Evolutionary conservation across 35 echinoderm and acorn worm genomes (phyloP).

Genomic region (Apostichopus japonicus): DNA sequence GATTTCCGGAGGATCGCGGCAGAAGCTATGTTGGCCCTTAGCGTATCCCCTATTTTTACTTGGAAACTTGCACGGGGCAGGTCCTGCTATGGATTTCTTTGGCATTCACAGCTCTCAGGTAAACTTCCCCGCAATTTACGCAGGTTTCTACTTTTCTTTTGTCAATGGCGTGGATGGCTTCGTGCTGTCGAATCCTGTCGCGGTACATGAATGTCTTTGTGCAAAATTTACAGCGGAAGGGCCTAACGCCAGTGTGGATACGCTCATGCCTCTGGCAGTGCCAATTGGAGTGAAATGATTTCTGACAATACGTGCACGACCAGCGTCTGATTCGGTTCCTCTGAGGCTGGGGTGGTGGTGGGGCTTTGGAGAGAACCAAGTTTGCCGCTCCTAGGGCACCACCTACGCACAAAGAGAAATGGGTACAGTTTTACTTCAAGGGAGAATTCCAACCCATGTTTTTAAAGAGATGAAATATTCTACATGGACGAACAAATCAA

Average conservation of each 20-base stretch:
- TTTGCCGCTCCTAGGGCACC: background rate
- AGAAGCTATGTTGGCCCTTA: no score
- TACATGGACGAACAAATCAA: no score
- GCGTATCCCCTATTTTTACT: no score
- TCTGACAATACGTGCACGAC: slow-evolving; percentile 5
- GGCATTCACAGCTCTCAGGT: background rate
- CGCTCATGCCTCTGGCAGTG: slow-evolving; percentile 41
- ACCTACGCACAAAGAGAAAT: slow-evolving; percentile 12
- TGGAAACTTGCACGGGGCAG: background rate
- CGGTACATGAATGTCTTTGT: slow-evolving; percentile 25
- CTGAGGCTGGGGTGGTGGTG: background rate
- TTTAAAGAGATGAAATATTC: no score
- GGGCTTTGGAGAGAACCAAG: background rate
- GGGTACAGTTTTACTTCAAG: background rate
- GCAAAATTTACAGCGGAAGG: slow-evolving; percentile 19
- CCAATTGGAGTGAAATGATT: slow-evolving; percentile 31
- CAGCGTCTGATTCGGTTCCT: background rate
- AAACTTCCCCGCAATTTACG: background rate
- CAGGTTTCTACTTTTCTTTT: background rate
- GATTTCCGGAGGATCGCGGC: no score
- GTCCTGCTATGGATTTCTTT: background rate
- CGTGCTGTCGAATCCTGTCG: slow-evolving; percentile 24
- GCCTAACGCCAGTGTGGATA: slow-evolving; percentile 13
- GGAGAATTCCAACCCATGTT: background rate
- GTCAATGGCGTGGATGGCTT: background rate